These are phyloP conservation scores for Hirundichthys speculiger DNA, from an alignment of 2,113 vertebrate species.

Conservation along the genomic window DNA sequence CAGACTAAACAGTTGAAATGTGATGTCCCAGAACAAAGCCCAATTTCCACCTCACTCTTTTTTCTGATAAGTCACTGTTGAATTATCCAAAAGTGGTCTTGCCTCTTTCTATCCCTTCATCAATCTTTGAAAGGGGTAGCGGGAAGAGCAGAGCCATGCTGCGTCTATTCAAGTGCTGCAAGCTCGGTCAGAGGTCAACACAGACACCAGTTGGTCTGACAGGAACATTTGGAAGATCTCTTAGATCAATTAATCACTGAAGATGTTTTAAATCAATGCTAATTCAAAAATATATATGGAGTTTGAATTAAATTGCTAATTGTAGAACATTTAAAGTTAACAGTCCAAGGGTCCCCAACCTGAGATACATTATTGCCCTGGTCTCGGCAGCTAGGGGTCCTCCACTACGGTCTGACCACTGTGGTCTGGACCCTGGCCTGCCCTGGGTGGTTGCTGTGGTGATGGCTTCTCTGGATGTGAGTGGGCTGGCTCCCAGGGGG, in stretches of 20 bases:
- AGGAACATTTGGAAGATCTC: no score
- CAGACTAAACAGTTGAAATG: constrained; percentile 24
- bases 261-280: no score
- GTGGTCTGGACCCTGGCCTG: no score
- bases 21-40: constrained; percentile 38
- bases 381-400: no score
- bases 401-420: no score
- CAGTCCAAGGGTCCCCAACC: not conserved
- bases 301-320: not conserved
- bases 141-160: constrained; percentile 20
- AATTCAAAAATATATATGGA: not conserved
- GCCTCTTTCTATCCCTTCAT: constrained; percentile 55
- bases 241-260: no score
- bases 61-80: constrained; percentile 46
- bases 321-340: not conserved
- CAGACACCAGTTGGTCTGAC: not conserved
- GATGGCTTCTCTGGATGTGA: no score
- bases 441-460: no score
- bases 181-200: constrained; percentile 37
- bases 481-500: no score
- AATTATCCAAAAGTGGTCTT: constrained; percentile 44
- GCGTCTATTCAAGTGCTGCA: constrained; percentile 14
- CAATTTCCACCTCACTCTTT: constrained; percentile 26
- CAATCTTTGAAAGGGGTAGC: constrained; percentile 27
- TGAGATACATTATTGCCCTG: no score